phyloP scores from a whole-genome alignment of 2,113 vertebrate species.

The Megalops atlanticus region DNA sequence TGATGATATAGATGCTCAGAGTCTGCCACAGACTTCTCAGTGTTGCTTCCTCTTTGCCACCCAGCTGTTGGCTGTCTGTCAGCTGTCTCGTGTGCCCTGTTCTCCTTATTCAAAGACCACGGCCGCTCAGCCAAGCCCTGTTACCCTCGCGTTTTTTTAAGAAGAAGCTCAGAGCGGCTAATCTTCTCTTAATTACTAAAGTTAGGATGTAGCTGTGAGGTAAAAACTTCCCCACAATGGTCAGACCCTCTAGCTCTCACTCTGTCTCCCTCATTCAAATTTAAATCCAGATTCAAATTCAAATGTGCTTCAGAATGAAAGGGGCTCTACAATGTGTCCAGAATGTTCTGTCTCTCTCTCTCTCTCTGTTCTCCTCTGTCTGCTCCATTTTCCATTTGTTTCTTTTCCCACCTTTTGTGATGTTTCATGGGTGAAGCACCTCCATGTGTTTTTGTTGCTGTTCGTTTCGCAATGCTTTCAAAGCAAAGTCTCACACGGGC shows the following conservation, averaged over 20 bases:
- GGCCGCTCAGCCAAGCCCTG: constrained; percentile 9
- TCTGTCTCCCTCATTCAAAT: constrained; percentile 42
- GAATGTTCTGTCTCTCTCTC: constrained; percentile 18
- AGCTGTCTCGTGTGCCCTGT: neutral
- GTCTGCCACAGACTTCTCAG: constrained; percentile 1
- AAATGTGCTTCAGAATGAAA: constrained; percentile 25
- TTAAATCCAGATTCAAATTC: constrained; percentile 52
- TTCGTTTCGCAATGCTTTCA: neutral
- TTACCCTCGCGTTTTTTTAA: neutral
- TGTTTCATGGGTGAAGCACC: neutral
- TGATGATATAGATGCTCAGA: constrained; percentile 1
- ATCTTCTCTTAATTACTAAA: constrained; percentile 26
- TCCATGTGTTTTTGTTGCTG: neutral
- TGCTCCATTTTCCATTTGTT: constrained; percentile 2
- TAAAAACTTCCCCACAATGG: constrained; percentile 11
- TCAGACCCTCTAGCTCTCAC: neutral
- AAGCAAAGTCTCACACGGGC: neutral
- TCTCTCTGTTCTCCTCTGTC: neutral
- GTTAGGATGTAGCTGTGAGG: constrained; percentile 18
- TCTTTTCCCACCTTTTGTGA: neutral
- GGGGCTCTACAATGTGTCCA: constrained; percentile 23
- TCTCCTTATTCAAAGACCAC: constrained; percentile 15
- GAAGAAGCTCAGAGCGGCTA: constrained; percentile 25
- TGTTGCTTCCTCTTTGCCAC: neutral
- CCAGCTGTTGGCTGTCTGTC: neutral